Base-by-base conservation (phyloP, 2,113 vertebrate genomes). In the Mohoua ochrocephala region DNA sequence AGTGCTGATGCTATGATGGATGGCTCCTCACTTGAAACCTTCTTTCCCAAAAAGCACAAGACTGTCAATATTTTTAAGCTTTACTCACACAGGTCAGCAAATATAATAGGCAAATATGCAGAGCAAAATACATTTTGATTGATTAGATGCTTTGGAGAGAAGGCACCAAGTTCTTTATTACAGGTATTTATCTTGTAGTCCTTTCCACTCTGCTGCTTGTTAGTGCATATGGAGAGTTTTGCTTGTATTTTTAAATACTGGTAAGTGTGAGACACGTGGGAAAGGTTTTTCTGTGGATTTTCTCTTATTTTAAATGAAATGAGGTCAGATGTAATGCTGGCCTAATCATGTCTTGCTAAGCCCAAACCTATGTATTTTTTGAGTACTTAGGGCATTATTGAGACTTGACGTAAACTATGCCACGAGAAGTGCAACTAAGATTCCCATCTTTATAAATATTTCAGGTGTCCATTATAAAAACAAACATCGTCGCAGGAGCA, bases 91-190 rank as follows among this genome's bases (percentile, higher is more conserved):
- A 50, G 67, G 96, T 93, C 94, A 96, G 91, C 84, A 96, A 95
- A 91, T 93, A 69, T 35, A 91, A 89, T 47, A 93, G 65, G 83
- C 79, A 95, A 91, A 96, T 91, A 91, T 41, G 61, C 69, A 88
- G 73, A 75, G 53, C 37, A 87, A 89, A 95, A 93, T 89, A 56
- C 50, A 52, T 92, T 92, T 93, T 94, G 93, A 97, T 92, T 95
- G 86, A 93, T 96, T 92, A 91, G 84, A 71, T 0, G 6, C 65
- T 92, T 91, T 73, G 73, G 73, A 87, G 61, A 84, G 53, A 92
- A 95, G 37, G n/a, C 44, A 76, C 24, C 31, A 28, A 23, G 28
- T 89, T 61, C 91, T 71, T 81, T 81, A 92, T 93, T 95, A 71
- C 30, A 60, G 80, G 47, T 92, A 87, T 91, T 96, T 92, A 23